These are phyloP conservation scores for Chrysemys picta DNA, from an alignment of 2,113 vertebrate genomes.

Conservation along the genomic window DNA sequence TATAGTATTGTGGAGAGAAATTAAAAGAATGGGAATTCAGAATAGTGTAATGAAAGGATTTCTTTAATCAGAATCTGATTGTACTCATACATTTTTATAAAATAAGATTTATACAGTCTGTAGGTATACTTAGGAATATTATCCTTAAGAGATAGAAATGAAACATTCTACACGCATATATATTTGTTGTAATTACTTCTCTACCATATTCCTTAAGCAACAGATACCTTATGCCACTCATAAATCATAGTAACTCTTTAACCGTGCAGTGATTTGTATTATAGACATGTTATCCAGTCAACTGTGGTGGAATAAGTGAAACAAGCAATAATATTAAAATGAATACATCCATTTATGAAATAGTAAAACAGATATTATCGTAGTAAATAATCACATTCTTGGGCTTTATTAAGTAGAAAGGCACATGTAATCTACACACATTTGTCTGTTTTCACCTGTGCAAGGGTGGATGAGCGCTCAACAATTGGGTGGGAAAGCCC, in stretches of 20 bases:
- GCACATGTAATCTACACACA: not conserved
- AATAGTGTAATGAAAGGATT: not conserved
- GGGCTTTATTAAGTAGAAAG: not conserved
- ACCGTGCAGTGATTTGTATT: not conserved
- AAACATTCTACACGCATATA: not conserved
- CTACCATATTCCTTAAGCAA: not conserved
- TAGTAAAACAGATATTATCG: not conserved
- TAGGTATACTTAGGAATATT: not conserved
- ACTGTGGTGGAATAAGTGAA: not conserved
- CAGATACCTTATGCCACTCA: not conserved
- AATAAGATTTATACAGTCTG: not conserved
- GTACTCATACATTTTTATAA: not conserved
- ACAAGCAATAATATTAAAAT: not conserved
- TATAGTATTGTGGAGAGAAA: not conserved
- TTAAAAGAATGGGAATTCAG: not conserved
- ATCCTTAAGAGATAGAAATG: not conserved
- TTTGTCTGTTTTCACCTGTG: not conserved
- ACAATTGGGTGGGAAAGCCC: not conserved
- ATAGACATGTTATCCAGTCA: not conserved
- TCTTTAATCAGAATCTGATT: not conserved
- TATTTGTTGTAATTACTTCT: not conserved
- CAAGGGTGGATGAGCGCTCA: not conserved
- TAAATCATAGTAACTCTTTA: not conserved
- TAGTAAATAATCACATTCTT: not conserved
- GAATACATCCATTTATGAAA: not conserved